Evolutionary conservation across 2,113 vertebrate species (phyloP).

Genomic region (Hemiscyllium ocellatum): DNA sequence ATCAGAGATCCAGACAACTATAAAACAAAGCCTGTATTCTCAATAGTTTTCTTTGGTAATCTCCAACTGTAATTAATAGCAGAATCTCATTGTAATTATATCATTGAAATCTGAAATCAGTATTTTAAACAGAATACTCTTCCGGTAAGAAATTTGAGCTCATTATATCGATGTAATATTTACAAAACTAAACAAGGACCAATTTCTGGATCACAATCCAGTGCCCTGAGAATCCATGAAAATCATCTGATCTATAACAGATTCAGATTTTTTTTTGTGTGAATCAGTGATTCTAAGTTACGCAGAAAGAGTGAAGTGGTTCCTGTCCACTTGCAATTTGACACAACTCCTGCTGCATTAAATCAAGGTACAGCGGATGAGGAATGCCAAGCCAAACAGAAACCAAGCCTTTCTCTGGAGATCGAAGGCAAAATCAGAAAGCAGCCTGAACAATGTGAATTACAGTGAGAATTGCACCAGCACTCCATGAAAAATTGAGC

Average conservation of each 20-base stretch:
- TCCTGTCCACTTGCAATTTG: too few relatives aligned
- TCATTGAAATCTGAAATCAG: not conserved
- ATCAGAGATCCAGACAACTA: not conserved
- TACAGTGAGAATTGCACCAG: too few relatives aligned
- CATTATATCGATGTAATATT: not conserved
- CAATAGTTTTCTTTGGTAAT: not conserved
- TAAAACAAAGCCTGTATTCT: not conserved
- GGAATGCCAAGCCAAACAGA: not conserved
- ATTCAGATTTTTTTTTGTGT: too few relatives aligned
- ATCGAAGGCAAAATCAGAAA: not conserved
- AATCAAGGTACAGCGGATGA: not conserved
- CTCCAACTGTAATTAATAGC: not conserved
- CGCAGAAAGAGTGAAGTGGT: too few relatives aligned
- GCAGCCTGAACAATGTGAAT: too few relatives aligned
- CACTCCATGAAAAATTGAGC: too few relatives aligned
- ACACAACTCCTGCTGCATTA: too few relatives aligned
- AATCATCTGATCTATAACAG: not conserved
- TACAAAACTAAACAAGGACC: not conserved
- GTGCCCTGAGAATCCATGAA: not conserved
- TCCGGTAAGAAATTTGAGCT: too few relatives aligned
- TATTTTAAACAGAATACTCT: not conserved
- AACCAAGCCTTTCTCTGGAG: not conserved
- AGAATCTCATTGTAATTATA: not conserved
- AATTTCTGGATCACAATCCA: not conserved
- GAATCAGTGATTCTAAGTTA: too few relatives aligned